Percentiles rank a stretch among this genome's conserved stretches.
These are phyloP conservation scores for Sigmodon hispidus DNA, from an alignment of 2,113 vertebrate genomes.

Conservation along the genomic window DNA sequence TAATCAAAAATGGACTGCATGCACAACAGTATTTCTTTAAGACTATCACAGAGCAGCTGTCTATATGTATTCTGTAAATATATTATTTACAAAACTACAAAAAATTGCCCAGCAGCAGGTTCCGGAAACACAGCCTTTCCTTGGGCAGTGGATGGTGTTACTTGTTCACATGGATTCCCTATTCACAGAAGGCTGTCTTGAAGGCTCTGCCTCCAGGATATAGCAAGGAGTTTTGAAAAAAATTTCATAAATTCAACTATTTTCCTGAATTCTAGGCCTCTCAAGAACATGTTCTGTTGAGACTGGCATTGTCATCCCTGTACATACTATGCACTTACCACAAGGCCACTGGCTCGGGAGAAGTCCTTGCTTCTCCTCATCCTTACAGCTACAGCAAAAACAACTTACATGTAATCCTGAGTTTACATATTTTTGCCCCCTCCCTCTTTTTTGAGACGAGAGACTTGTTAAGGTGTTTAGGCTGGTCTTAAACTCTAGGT, in stretches of 20 bases:
- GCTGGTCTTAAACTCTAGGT: not conserved
- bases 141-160: not conserved
- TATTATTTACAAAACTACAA: not conserved
- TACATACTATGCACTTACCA: not conserved
- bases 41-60: not conserved
- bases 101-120: not conserved
- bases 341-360: not conserved
- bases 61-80: not conserved
- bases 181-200: not conserved
- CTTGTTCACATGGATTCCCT: slow-evolving; percentile 7
- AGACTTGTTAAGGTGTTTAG: not conserved
- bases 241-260: slow-evolving; percentile 18
- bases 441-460: not conserved
- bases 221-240: slow-evolving; percentile 8
- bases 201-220: slow-evolving; percentile 38
- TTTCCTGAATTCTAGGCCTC: slow-evolving; percentile 36
- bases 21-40: not conserved
- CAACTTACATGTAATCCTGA: slow-evolving; percentile 45
- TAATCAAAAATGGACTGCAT: not conserved
- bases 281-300: not conserved
- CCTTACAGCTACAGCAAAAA: slow-evolving; percentile 33
- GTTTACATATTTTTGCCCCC: not conserved
- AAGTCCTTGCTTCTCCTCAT: slow-evolving; percentile 44
- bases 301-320: not conserved
- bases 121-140: not conserved